A percentile compares a stretch with the other conserved stretches of the same genome.
These are phyloP conservation scores for Hydroisotoma schaefferi DNA, from an alignment of 2,888 invertebrate genomes.

Conservation along the genomic window DNA sequence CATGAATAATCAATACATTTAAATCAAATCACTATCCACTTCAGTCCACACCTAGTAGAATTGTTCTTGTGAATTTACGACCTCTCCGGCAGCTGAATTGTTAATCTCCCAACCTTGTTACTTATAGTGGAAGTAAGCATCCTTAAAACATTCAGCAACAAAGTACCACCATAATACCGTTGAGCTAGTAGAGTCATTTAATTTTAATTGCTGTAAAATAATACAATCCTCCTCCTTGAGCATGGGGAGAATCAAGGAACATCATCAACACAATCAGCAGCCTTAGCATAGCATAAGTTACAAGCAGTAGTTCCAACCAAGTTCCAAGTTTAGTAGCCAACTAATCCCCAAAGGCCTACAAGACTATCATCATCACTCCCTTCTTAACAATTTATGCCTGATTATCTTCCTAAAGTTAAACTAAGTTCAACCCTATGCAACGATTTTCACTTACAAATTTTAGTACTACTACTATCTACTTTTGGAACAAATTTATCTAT, in stretches of 20 bases:
- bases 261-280: not conserved
- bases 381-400: constrained; percentile 13
- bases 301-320: too few relatives aligned
- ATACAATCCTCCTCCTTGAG: too few relatives aligned
- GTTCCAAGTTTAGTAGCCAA: too few relatives aligned
- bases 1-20: too few relatives aligned
- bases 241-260: not conserved
- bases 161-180: not conserved
- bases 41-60: too few relatives aligned
- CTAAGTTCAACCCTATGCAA: not conserved
- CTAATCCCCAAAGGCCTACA: constrained; percentile 18
- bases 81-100: not conserved
- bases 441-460: not conserved
- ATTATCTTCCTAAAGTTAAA: constrained; percentile 3
- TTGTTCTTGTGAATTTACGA: too few relatives aligned
- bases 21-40: too few relatives aligned
- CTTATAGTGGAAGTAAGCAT: too few relatives aligned
- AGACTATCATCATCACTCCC: constrained; percentile 12
- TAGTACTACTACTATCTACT: not conserved
- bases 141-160: too few relatives aligned
- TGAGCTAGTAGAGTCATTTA: constrained; percentile 8
- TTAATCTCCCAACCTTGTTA: too few relatives aligned
- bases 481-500: not conserved
- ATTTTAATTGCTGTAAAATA: constrained; percentile 15
- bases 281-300: too few relatives aligned